Base-by-base conservation (phyloP, 1,140 invertebrate species). In the Platorchestia sp. region DNA sequence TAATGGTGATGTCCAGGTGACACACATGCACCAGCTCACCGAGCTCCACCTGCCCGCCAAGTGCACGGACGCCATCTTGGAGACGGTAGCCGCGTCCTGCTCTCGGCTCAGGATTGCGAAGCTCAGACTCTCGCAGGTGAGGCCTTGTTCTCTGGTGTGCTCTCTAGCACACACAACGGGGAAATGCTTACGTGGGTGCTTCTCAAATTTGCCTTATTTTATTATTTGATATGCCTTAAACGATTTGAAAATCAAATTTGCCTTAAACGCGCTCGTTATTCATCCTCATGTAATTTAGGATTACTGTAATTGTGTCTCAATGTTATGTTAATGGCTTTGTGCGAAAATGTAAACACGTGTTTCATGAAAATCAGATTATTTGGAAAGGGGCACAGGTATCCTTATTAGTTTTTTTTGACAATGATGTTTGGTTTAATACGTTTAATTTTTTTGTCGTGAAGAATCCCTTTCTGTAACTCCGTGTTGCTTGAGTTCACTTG, bases 21-120 rank as follows among this genome's bases (percentile, higher is more conserved):
- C 91, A 1, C 91, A 47, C 41, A 93, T 93, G 91, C 91, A 93
- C 40, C 91, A 93, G 7, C 91, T 93, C 43, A 93, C 91, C 36
- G 91, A 93, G 45, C 45, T 93, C 91, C 43, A 45, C 36, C 27
- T 93, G 10, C 91, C 91, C 45, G 91, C 43, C 44, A 93, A 93
- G 36, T 93, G 91, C 45, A 93, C 43, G 41, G 91, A 93, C 91
- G 43, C 43, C 40, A 93, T 93, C 45, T n/a, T 93, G 45, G 91
- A 45, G 16, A 40, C 45, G 0, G 91, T 93, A 3, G 91, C 91
- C n/a, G 43, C 43, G 0, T 93, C 43, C 0, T 93, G 91, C 36
- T 44, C 91, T 44, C 6, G 43, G n/a, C 91, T 93, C 6, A 45
- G n/a, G 47, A 40, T 93, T 40, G 91, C 91, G 5, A 93, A 47